A percentile compares a stretch with the other conserved stretches of the same genome.
These are phyloP conservation scores for Capricornis sumatraensis DNA, from an alignment of 2,113 vertebrate genomes.

Conservation along the genomic window DNA sequence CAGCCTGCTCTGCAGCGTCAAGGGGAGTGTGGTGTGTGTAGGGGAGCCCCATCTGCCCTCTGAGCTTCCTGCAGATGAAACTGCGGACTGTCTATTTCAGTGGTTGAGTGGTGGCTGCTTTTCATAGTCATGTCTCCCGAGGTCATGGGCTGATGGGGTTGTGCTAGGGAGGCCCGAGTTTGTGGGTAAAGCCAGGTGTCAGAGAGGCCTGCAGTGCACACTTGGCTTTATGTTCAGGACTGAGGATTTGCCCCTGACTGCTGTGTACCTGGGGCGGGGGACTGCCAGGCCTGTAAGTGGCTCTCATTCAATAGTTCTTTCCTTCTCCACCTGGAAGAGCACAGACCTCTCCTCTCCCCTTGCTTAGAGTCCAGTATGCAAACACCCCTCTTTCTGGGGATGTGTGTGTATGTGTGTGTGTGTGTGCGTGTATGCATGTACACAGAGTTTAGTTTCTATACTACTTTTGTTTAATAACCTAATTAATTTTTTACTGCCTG, in stretches of 20 bases:
- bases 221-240: not conserved
- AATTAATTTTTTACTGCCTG: not conserved
- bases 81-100: not conserved
- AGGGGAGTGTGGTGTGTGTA: not conserved
- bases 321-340: not conserved
- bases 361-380: not conserved
- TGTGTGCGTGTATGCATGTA: not conserved
- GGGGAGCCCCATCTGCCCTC: not conserved
- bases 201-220: not conserved
- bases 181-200: not conserved
- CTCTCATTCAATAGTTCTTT: not conserved
- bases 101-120: not conserved
- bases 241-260: not conserved
- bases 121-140: not conserved
- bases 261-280: not conserved
- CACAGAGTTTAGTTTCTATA: not conserved
- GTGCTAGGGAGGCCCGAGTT: not conserved
- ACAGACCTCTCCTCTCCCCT: not conserved
- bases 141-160: not conserved
- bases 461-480: not conserved
- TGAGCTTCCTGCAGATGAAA: not conserved
- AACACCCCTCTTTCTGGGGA: not conserved
- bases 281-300: not conserved
- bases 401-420: not conserved
- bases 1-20: not conserved